These are phyloP conservation scores for Smittia sp. DNA, from an alignment of 2,888 invertebrate species.

Conservation along the genomic window DNA sequence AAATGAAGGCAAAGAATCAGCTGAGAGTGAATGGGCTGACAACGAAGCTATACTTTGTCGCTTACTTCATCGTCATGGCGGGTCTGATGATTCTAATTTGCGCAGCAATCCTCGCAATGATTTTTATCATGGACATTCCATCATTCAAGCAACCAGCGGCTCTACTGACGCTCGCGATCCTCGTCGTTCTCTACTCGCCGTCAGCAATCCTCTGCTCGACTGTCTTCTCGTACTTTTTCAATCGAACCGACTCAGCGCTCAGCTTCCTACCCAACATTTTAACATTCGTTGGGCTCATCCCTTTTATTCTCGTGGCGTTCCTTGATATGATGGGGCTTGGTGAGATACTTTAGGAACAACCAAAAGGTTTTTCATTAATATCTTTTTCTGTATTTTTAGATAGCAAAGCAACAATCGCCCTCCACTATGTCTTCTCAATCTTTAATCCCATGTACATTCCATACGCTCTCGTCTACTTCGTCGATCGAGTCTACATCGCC, in stretches of 20 bases:
- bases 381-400: constrained; percentile 52
- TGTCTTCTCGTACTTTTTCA: constrained; percentile 74
- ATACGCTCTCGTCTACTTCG: constrained; percentile 77
- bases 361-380: background rate
- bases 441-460: constrained; percentile 78
- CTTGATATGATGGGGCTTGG: constrained; percentile 71
- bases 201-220: constrained; percentile 74
- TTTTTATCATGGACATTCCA: constrained; percentile 45
- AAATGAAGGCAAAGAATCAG: constrained; percentile 81
- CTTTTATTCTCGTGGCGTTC: constrained; percentile 69
- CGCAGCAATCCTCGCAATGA: constrained; percentile 60
- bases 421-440: constrained; percentile 71
- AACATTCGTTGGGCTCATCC: constrained; percentile 71
- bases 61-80: constrained; percentile 70
- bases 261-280: constrained; percentile 75
- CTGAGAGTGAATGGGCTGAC: constrained; percentile 77
- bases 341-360: constrained; percentile 50
- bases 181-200: constrained; percentile 70
- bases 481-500: constrained; percentile 71
- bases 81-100: constrained; percentile 68
- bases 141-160: constrained; percentile 59
- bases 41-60: constrained; percentile 70
- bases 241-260: constrained; percentile 78
- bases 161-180: constrained; percentile 63
- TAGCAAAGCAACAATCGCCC: constrained; percentile 63